These are phyloP conservation scores for Cygnus buccinator DNA, from an alignment of 2,113 vertebrate genomes.

Conservation along the genomic window DNA sequence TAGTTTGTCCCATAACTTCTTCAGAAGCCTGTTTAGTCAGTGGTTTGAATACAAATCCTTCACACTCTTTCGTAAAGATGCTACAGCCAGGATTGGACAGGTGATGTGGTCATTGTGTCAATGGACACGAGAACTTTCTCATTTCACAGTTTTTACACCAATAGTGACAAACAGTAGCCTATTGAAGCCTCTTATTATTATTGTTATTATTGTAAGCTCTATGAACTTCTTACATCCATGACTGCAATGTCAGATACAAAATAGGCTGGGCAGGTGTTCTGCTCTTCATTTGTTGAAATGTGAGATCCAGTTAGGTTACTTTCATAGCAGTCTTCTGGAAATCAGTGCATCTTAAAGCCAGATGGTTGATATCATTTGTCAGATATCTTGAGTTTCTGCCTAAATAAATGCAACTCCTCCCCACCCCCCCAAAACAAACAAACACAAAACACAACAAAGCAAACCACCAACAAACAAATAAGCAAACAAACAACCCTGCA, in stretches of 20 bases:
- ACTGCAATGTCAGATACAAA: neutral
- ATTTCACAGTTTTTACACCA: neutral
- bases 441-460: neutral
- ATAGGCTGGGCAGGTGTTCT: neutral
- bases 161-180: neutral
- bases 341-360: neutral
- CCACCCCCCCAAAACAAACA: no score
- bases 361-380: neutral
- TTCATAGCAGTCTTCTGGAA: neutral
- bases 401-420: neutral
- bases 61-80: neutral
- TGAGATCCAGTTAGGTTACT: neutral
- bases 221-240: neutral
- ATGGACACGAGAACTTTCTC: neutral
- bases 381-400: neutral
- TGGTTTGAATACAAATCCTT: neutral
- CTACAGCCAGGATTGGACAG: neutral
- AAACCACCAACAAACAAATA: no score
- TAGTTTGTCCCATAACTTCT: neutral
- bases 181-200: neutral
- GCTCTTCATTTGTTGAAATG: neutral
- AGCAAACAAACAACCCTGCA: neutral
- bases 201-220: neutral
- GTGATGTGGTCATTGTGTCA: neutral
- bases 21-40: neutral